Conservation (phyloP, 2,113 vertebrate genomes). For the Chelonoidis abingdonii region DNA sequence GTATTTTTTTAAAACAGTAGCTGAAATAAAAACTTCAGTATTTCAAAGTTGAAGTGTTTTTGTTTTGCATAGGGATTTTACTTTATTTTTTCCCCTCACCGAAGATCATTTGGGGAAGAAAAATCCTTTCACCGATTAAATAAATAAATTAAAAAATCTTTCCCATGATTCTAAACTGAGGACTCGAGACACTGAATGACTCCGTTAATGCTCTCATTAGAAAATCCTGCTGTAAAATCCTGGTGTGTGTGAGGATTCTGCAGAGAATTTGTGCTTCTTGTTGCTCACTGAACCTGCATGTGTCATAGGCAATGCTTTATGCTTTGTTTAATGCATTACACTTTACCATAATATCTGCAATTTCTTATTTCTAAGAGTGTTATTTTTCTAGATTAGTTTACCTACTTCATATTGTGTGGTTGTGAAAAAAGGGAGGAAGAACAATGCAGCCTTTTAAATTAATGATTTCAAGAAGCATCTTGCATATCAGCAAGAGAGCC, state of each 20-base stretch:
- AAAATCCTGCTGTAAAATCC: conserved; percentile 56
- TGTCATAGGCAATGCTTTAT: conserved; percentile 34
- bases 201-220: conserved; percentile 39
- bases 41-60: neutral
- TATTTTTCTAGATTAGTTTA: neutral
- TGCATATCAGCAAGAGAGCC: neutral
- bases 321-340: conserved; percentile 19
- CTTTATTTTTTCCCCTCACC: neutral
- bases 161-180: neutral
- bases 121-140: neutral
- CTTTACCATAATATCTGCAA: conserved; percentile 8
- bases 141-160: neutral
- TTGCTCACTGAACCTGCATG: conserved; percentile 21
- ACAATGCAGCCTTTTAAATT: neutral
- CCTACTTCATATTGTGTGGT: conserved; percentile 4
- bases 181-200: neutral
- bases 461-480: neutral
- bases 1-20: neutral
- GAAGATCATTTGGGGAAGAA: neutral
- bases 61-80: neutral
- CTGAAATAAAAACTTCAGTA: neutral
- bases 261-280: conserved; percentile 31
- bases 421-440: conserved; percentile 14
- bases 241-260: conserved; percentile 20
- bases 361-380: neutral